Base-by-base conservation (phyloP, 2,113 vertebrate genomes). In the Cyphomyrus discorhynchus region DNA sequence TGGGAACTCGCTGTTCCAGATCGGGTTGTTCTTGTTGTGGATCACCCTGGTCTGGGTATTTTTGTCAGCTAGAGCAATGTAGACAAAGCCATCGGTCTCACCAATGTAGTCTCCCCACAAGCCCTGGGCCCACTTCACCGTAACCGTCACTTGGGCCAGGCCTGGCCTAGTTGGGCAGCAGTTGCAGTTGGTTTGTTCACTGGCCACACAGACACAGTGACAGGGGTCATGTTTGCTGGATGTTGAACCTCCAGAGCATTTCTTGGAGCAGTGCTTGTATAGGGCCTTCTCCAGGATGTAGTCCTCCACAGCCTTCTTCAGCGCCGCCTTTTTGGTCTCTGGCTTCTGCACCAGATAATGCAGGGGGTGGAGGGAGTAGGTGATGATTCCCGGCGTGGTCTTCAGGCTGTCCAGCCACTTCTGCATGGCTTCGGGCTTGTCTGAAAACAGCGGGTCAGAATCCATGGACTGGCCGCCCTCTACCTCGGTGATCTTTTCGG, bases 131-230 rank as follows among this genome's bases (percentile, higher is more conserved):
- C 5, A 24, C 24, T 90, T 31, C 1, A 92, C 86, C 3, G 7
- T 93, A 11, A 96, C 92, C 3, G 86, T 87, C 42, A 96, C 47
- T 1, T 35, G 88, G 66, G 94, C 95, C 88, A 91, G 53, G 27
- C 95, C 95, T 53, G 46, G 88, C 1, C 92, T 6, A 5, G 89
- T 88, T 1, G 96, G 93, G 49, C 96, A 96, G 90, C 96, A 96
- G 91, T 93, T 93, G 9, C 82, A 6, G 50, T 62, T 92, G 4
- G 90, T 91, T 9, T 8, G n/a, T 0, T 1, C 1, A 0, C 91
- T 92, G 35, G 52, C 21, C 0, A 58, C 90, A 89, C 96, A 96
- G 50, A 89, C 0, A 8, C 96, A 96, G 1, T 84, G 86, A 74
- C 95, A 96, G 0, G 94, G 90, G 10, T 95, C 70, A 0, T 7